Evolutionary conservation across 2,797 vertebrate genomes (phyloP).

Genomic region (Scolopax bukidnonensis): DNA sequence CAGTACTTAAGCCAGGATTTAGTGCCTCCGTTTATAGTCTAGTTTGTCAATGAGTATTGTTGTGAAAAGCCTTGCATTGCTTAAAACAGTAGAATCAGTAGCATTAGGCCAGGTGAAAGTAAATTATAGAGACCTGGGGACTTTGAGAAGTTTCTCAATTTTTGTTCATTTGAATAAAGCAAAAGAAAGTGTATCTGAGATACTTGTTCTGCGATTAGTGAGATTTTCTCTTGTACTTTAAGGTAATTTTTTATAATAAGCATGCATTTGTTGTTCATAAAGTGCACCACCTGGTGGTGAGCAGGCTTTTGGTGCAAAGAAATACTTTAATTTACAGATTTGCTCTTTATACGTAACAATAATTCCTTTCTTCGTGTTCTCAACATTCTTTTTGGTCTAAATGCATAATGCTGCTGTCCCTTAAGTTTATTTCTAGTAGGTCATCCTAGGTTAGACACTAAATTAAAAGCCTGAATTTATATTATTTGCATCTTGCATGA

Average conservation of each 20-base stretch:
- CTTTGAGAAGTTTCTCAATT: neutral
- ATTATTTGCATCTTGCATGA: neutral
- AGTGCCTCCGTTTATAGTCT: neutral
- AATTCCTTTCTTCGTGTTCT: neutral
- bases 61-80: neutral
- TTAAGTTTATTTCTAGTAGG: neutral
- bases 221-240: neutral
- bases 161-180: too few species aligned
- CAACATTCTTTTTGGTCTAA: neutral
- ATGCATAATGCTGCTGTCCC: neutral
- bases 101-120: neutral
- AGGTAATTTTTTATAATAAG: neutral
- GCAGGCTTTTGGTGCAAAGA: neutral
- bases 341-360: neutral
- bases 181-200: neutral
- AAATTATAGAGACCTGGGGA: neutral
- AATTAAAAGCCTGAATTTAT: neutral
- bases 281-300: conserved; percentile 68
- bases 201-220: neutral
- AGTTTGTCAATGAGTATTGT: neutral
- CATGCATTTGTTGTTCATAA: neutral
- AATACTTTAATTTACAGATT: neutral
- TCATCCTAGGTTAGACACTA: neutral
- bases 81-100: neutral
- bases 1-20: neutral